Conservation (phyloP, 1,140 invertebrate genomes). For the Acyrthosiphon pisum region DNA sequence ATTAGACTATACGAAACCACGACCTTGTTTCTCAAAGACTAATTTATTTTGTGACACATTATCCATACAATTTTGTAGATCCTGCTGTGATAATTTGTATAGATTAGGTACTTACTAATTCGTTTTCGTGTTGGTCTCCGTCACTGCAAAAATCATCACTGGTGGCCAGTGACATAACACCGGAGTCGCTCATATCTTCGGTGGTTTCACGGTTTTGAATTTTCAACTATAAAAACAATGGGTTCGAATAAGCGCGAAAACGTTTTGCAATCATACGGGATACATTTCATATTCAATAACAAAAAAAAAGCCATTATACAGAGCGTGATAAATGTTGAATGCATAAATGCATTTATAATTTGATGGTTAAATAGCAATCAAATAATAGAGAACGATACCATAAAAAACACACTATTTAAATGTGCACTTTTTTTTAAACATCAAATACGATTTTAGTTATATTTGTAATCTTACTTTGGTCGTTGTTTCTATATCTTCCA, state of each 20-base stretch:
- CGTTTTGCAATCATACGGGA: not conserved
- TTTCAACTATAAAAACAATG: conserved; percentile 43
- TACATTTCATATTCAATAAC: not conserved
- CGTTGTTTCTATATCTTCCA: conserved; percentile 61
- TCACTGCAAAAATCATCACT: conserved; percentile 61
- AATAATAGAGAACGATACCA: not conserved
- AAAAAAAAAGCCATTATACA: conserved; percentile 2
- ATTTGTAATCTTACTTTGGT: conserved; percentile 57
- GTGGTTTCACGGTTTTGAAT: conserved; percentile 54
- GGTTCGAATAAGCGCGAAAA: not conserved
- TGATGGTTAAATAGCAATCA: not conserved
- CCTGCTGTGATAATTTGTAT: not conserved
- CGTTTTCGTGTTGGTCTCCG: conserved; percentile 59
- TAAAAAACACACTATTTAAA: not conserved
- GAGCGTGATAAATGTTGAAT: not conserved
- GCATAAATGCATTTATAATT: not conserved
- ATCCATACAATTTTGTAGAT: not conserved
- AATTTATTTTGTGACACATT: not conserved
- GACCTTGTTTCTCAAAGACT: conserved; percentile 22
- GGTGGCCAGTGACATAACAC: conserved; percentile 62
- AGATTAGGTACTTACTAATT: conserved; percentile 57
- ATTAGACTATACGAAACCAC: not conserved
- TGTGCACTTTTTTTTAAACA: not conserved
- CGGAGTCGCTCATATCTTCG: conserved; percentile 62
- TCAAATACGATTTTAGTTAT: not conserved